phyloP scores from a whole-genome alignment of 2,113 vertebrate species.

The Nannobrachium achirus region DNA sequence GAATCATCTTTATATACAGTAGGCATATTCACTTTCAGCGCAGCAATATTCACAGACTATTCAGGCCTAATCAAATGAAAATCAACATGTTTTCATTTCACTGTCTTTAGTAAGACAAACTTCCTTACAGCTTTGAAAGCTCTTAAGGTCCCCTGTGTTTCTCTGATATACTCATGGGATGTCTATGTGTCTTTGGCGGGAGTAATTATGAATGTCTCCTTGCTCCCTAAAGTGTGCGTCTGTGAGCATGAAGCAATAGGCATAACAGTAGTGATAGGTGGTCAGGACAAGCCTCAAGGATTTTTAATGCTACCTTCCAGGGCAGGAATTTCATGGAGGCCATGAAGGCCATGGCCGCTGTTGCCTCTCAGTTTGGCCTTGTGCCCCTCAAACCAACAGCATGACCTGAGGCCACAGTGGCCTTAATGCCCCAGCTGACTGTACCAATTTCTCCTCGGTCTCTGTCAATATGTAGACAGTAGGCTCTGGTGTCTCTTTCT shows the following conservation, averaged over 20 bases:
- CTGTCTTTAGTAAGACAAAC: constrained; percentile 47
- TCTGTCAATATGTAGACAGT: no score
- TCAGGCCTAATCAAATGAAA: constrained; percentile 50
- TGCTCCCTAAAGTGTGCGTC: constrained; percentile 2
- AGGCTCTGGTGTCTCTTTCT: no score
- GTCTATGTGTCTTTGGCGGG: constrained; percentile 24
- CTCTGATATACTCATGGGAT: constrained; percentile 21
- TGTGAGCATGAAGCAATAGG: constrained; percentile 22
- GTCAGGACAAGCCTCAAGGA: constrained; percentile 17
- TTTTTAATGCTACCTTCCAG: constrained; percentile 70
- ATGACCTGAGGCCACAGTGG: no score
- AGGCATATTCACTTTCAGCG: constrained; percentile 46
- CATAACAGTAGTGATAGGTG: constrained; percentile 28
- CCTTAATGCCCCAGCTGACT: no score
- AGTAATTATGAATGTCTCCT: constrained; percentile 23
- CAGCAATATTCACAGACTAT: constrained; percentile 51
- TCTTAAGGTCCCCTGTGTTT: constrained; percentile 47
- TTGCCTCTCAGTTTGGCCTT: no score
- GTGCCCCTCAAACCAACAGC: no score
- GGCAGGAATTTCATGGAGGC: no score
- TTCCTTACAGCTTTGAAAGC: constrained; percentile 48
- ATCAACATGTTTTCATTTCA: constrained; percentile 41
- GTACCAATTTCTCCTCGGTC: no score
- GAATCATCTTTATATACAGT: constrained; percentile 67
- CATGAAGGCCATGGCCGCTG: no score